phyloP scores from a whole-genome alignment of 2,797 vertebrate genomes.

The Benthosema pterotum region DNA sequence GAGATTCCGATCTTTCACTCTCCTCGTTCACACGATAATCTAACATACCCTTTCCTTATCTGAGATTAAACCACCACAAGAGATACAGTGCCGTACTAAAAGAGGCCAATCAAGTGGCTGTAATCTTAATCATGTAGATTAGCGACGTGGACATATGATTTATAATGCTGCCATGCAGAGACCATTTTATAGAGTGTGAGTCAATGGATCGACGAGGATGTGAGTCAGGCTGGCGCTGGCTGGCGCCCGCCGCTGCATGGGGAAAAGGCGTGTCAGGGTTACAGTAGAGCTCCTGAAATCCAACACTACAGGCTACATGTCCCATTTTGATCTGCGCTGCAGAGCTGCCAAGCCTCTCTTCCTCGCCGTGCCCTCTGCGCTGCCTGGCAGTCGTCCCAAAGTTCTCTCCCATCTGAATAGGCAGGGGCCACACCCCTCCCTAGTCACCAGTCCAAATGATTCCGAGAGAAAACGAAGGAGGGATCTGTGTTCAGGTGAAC shows the following conservation, averaged over 20 bases:
- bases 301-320: slow-evolving; percentile 26
- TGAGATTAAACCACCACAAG: slow-evolving; percentile 10
- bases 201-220: slow-evolving; percentile 28
- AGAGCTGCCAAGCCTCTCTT: slow-evolving; percentile 17
- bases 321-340: slow-evolving; percentile 8
- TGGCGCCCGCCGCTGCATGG: no score
- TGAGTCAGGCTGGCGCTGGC: slow-evolving; percentile 51
- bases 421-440: slow-evolving; percentile 21
- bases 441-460: slow-evolving; percentile 25
- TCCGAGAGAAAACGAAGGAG: slow-evolving; percentile 18
- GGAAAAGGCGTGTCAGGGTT: slow-evolving; percentile 41
- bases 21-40: slow-evolving; percentile 8
- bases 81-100: slow-evolving; percentile 10
- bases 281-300: slow-evolving; percentile 25
- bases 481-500: slow-evolving; percentile 16
- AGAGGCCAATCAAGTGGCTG: background rate
- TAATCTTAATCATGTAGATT: background rate
- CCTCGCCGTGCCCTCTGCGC: slow-evolving; percentile 22
- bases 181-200: background rate
- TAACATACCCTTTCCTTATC: background rate
- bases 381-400: slow-evolving; percentile 29
- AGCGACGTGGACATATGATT: no score
- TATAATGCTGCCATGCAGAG: background rate
- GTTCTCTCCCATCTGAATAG: background rate
- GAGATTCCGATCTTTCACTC: background rate